Evolutionary conservation across 53 echinoderm and acorn worm species (phyloP), one percentile per base, ranked within the genome.

Genomic region (Mesocentrotus franciscanus): DNA sequence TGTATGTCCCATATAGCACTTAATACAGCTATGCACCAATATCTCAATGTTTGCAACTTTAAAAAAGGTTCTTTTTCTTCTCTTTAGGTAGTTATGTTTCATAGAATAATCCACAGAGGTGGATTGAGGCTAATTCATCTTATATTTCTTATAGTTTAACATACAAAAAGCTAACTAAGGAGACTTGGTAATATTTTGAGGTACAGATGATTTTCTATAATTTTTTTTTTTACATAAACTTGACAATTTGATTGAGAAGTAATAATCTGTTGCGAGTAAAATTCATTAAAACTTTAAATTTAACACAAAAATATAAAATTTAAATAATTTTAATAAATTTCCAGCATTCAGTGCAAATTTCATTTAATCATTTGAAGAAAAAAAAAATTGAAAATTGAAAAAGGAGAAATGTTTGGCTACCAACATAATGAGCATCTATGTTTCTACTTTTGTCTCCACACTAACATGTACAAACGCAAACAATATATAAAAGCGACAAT

Each of bases 401-500:
- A 85, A 22, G 16, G 85, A 85, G 56, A 85, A 58, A n/a, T 87
- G 87, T 58, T 58, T 87, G 58, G 87, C 87, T 87, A 87, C 87
- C 87, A 87, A 87, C 87, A 87, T 58, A n/a, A 87, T 87, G 29
- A 91, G 91, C 66, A 91, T 39, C 91, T 66, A 64, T 35, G 34
- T 68, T 34, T 91, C 91, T 66, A 91, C 32, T 64, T 64, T n/a
- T 87, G 66, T 64, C 66, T 91, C 35, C 62, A 91, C 91, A 68
- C 91, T 91, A 66, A 91, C 91, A 91, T 66, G 66, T 92, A 92
- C 92, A 92, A 92, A 92, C 15, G 76, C 71, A 92, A 92, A 92
- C 92, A 92, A 92, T 92, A 92, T 92, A 92, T 92, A 92, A 72
- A 71, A 56, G 92, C 56, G 92, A 92, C 92, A 74, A 75, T 66